Conservation (phyloP, 2,888 invertebrate species). For the Hyalella azteca region DNA sequence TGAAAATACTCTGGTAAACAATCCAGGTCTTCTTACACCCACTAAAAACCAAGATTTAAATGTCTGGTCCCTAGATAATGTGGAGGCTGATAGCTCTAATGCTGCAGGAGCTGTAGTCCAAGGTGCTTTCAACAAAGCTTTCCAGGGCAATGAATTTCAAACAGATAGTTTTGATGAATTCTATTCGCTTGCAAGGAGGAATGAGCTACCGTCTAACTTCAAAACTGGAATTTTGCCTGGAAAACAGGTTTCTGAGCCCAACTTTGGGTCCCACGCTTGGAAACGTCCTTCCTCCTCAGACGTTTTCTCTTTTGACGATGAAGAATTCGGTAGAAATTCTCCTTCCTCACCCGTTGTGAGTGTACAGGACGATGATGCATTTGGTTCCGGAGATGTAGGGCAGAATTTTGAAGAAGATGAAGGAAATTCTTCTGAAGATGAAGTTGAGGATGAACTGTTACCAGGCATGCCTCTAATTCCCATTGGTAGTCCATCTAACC, state of each 20-base stretch:
- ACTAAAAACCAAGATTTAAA: too few relatives aligned
- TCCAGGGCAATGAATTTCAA: too few relatives aligned
- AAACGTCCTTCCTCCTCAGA: not conserved
- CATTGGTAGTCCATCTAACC: not conserved
- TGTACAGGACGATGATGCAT: not conserved
- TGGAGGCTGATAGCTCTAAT: too few relatives aligned
- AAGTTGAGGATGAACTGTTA: not conserved
- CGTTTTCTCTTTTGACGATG: not conserved
- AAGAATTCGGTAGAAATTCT: not conserved
- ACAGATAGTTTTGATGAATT: constrained; percentile 1
- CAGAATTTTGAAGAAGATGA: not conserved
- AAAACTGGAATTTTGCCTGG: too few relatives aligned
- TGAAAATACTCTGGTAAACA: too few relatives aligned
- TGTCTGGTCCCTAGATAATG: too few relatives aligned
- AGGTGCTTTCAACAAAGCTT: too few relatives aligned
- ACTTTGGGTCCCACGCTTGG: not conserved
- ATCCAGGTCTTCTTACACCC: too few relatives aligned
- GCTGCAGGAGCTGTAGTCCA: too few relatives aligned
- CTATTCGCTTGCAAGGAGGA: not conserved
- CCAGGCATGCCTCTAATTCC: constrained; percentile 18
- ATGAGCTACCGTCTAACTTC: not conserved
- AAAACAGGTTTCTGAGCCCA: not conserved
- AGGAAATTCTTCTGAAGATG: not conserved
- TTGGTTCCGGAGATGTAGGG: not conserved
- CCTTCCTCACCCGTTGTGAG: not conserved